Conservation (phyloP, 2,113 vertebrate species). For the Channa argus region DNA sequence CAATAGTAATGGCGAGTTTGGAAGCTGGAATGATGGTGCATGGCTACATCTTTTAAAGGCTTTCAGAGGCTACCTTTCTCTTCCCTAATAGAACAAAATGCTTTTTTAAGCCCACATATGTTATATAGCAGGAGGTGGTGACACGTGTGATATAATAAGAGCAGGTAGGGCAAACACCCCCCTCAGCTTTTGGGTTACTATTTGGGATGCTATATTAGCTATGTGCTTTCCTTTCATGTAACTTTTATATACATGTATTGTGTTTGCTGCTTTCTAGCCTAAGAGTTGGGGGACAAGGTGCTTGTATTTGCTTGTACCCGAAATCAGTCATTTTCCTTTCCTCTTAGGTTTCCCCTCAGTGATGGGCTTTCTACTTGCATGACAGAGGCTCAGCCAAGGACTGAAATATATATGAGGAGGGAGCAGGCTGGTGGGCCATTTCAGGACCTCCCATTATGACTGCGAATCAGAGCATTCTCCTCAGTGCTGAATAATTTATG, state of each 20-base stretch:
- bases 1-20: conserved; percentile 51
- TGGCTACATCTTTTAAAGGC: conserved; percentile 36
- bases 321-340: conserved; percentile 3
- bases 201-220: too few relatives aligned
- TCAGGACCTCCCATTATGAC: conserved; percentile 78
- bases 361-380: conserved; percentile 43
- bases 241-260: too few relatives aligned
- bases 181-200: not conserved
- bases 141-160: conserved; percentile 33
- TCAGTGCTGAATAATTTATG: conserved; percentile 76
- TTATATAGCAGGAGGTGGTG: conserved; percentile 7
- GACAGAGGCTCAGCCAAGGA: conserved; percentile 60
- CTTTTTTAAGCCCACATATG: conserved; percentile 8
- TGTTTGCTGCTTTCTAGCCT: not conserved
- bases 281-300: not conserved
- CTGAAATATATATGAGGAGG: conserved; percentile 77
- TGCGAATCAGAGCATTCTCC: conserved; percentile 71
- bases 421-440: conserved; percentile 47
- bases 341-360: conserved; percentile 27
- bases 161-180: conserved; percentile 4
- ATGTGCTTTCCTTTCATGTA: not conserved
- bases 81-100: conserved; percentile 21
- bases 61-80: conserved; percentile 26
- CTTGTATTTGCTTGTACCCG: not conserved
- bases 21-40: conserved; percentile 46